Conservation (phyloP, 2,888 invertebrate species). For the Dryomyza anilis region DNA sequence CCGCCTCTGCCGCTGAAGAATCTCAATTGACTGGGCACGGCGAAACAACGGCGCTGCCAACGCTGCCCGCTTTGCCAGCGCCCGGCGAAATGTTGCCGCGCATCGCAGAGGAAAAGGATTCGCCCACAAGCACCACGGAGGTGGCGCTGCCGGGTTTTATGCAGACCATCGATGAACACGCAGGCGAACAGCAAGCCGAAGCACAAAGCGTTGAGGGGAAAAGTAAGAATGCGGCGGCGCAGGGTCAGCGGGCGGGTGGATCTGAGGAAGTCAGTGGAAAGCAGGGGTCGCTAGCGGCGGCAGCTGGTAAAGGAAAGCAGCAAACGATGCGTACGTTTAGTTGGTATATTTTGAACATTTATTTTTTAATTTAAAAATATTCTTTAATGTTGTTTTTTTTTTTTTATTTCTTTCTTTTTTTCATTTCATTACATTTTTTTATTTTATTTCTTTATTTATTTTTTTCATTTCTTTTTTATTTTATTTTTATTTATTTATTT, state of each 20-base stretch:
- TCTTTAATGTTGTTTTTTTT: neutral
- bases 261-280: too few relatives aligned
- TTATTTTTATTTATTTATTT: neutral
- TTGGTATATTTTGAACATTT: neutral
- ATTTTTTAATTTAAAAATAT: neutral
- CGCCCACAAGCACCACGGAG: slow-evolving; percentile 50
- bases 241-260: too few relatives aligned
- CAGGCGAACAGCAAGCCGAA: slow-evolving; percentile 3
- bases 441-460: slow-evolving; percentile 11
- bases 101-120: slow-evolving; percentile 81
- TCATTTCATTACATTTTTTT: slow-evolving; percentile 1
- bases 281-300: too few relatives aligned
- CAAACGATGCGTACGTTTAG: too few relatives aligned
- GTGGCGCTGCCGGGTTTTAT: slow-evolving; percentile 40
- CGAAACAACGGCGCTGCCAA: slow-evolving; percentile 30
- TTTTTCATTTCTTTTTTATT: neutral
- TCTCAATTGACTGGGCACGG: slow-evolving; percentile 6
- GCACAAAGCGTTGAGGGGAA: neutral
- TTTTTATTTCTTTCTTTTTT: neutral
- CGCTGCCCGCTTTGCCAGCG: slow-evolving; percentile 63
- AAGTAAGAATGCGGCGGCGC: too few relatives aligned
- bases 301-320: too few relatives aligned
- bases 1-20: slow-evolving; percentile 23
- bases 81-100: slow-evolving; percentile 72
- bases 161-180: slow-evolving; percentile 52